These are phyloP conservation scores for Poecilia velifera DNA, from an alignment of 2,797 vertebrate genomes.

Conservation along the genomic window DNA sequence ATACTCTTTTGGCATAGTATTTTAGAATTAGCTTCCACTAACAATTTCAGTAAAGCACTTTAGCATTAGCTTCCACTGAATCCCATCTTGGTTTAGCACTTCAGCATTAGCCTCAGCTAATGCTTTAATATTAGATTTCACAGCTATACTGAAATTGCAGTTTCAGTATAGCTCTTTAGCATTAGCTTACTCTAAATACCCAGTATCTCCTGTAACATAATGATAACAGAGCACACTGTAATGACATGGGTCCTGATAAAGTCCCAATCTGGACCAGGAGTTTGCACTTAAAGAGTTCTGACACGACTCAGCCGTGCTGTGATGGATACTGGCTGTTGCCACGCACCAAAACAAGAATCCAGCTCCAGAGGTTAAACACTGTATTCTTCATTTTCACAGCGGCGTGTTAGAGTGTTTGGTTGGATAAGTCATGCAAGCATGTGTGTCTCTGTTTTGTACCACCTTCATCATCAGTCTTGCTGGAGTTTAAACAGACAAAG, in stretches of 20 bases:
- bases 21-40: too few species aligned
- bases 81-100: too few species aligned
- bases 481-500: slow-evolving; percentile 62
- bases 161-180: too few species aligned
- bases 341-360: slow-evolving; percentile 45
- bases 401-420: slow-evolving; percentile 44
- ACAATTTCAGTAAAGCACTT: too few species aligned
- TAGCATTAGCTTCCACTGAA: too few species aligned
- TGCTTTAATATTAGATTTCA: too few species aligned
- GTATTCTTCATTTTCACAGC: slow-evolving; percentile 20
- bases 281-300: slow-evolving; percentile 41
- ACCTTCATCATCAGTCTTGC: slow-evolving; percentile 20
- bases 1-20: too few species aligned
- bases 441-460: slow-evolving; percentile 39
- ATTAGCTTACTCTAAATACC: too few species aligned
- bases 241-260: slow-evolving; percentile 40
- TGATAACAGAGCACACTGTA: slow-evolving; percentile 49
- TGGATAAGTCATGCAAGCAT: slow-evolving; percentile 24
- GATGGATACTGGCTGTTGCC: slow-evolving; percentile 56
- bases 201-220: slow-evolving; percentile 51
- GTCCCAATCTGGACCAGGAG: slow-evolving; percentile 5
- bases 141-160: too few species aligned
- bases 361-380: slow-evolving; percentile 39
- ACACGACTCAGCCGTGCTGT: slow-evolving; percentile 40
- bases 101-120: too few species aligned